Evolutionary conservation across 2,113 vertebrate species (phyloP), one percentile per base, ranked within the genome.

Genomic region (Ailurus styani): DNA sequence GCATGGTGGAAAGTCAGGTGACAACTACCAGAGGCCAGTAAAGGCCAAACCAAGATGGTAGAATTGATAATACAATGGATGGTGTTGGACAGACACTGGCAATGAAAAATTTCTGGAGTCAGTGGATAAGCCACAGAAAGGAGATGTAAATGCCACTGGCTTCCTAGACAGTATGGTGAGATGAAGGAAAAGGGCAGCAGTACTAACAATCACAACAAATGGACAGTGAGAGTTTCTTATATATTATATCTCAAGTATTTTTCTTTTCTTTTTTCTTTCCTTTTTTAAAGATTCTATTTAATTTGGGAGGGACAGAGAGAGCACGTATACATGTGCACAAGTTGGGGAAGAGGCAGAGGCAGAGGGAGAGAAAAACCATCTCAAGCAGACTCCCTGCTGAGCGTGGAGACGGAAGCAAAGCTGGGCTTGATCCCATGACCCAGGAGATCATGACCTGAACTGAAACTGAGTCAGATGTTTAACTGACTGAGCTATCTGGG

Each of bases 1-100:
- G 21, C 3, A 0, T 34, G 4, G 7, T 42, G 37, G 47, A 52
- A 93, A 40, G 27, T 57, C 10, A 14, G 40, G 7, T 27, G 37
- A 3, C 6, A 3, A 45, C n/a, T 62, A 3, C 20, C 52, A 31
- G 37, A 45, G 1, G 0, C 5, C 6, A 4, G 29, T 7, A 62
- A 45, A 91, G 2, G 13, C 2, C 31, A 77, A 27, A 37, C 5
- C 21, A 45, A 50, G 50, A 50, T 31, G 42, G 27, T 47, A 6
- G 40, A 7, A 29, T 15, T 27, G 12, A 27, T 77, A 9, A 72
- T 37, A 27, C 3, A 8, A 42, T 4, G 15, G 3, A 3, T 29
- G 14, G 5, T 62, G 29, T 73, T 15, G 47, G 52, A 27, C 1
- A 42, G 8, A 31, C 7, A 18, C 25, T 11, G 21, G 17, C 42